Conservation (phyloP, 1,140 invertebrate genomes). For the Neodiprion pinetum region DNA sequence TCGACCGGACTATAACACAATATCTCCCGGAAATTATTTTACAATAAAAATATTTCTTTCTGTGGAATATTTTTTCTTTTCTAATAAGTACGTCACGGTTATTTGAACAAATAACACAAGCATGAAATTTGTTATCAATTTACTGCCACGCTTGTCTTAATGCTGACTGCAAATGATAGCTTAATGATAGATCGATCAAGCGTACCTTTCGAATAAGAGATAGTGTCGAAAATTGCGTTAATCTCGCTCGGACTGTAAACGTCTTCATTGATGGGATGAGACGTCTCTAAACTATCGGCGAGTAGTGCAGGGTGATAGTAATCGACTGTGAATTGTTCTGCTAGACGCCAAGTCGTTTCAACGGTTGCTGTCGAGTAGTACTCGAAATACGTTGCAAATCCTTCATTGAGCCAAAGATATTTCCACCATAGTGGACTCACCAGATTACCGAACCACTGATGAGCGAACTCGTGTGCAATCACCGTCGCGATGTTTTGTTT, state of each 20-base stretch:
- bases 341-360: constrained; percentile 74
- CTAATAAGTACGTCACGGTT: no score
- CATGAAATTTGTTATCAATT: no score
- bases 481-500: constrained; percentile 70
- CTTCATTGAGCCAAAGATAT: constrained; percentile 63
- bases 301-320: constrained; percentile 70
- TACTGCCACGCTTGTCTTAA: no score
- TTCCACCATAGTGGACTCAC: constrained; percentile 64
- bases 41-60: no score
- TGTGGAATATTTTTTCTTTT: background rate
- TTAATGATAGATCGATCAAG: background rate
- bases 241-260: constrained; percentile 78
- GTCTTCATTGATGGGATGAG: constrained; percentile 77
- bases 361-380: constrained; percentile 42
- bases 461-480: constrained; percentile 70
- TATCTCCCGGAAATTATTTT: no score
- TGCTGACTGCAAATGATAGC: no score
- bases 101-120: no score
- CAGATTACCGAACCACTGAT: constrained; percentile 70
- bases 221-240: constrained; percentile 77
- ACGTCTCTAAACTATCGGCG: constrained; percentile 69
- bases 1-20: no score
- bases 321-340: constrained; percentile 77
- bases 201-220: constrained; percentile 74
- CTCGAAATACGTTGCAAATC: constrained; percentile 60